Base-by-base conservation (phyloP, 2,797 vertebrate genomes). In the Chelonia mydas region DNA sequence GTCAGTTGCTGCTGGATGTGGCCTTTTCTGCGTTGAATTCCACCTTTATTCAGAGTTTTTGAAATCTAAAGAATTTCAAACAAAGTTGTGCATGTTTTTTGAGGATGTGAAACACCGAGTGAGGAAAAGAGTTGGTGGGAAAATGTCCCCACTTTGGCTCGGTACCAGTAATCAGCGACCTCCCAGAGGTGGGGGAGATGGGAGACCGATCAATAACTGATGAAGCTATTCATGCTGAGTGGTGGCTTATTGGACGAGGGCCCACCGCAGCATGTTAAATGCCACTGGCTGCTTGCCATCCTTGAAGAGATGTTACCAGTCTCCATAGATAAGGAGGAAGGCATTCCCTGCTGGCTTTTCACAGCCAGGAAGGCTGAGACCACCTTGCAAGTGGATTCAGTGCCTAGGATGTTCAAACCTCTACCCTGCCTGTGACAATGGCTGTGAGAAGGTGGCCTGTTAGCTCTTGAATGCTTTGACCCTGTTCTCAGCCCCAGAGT, bases 331-430 rank as follows among this genome's bases (percentile, higher is more conserved):
- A 81, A 81, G 19, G 17, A 79, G 16, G 77, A 53, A 94, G 86
- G 59, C 90, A 90, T 19, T 84, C 86, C 74, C 68, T 86, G 51
- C 72, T 92, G 61, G 78, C 15, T 94, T 96, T 94, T 55, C 86
- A 28, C 83, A 77, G 86, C 55, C 77, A 80, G 82, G 50, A 82
- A 86, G 77, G 77, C 21, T 88, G 72, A 55, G 68, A 45, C 53
- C 23, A 80, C n/a, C 76, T 80, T n/a, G 33, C 55, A 45, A 68
- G 51, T 88, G 23, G 72, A 83, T 45, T 54, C 17, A 76, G 16
- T 54, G 31, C 21, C 49, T 81, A 13, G 8, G 81, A 45, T 55
- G 61, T 61, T 49, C 65, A 81, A 51, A 53, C 61, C 28, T 27
- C 10, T 37, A 5, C 68, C 10, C 5, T 50, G 76, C 59, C 31